Base-by-base conservation (phyloP, 35 echinoderm and acorn worm genomes). In the Ptychodera flava region DNA sequence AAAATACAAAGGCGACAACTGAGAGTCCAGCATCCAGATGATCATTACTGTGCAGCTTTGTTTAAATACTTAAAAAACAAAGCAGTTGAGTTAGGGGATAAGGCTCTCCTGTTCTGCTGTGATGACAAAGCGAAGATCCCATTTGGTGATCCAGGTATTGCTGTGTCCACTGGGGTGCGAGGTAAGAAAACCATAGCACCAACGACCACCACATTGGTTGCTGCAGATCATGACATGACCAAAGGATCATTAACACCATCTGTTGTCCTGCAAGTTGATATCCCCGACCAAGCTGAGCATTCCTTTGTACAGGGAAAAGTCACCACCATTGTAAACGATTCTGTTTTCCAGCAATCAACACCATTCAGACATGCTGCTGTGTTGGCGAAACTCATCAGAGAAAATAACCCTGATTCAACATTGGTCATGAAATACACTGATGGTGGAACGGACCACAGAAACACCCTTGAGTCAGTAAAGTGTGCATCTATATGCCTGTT, bases 221-320 rank as follows among this genome's bases (percentile, higher is more conserved):
- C 84, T 75, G 28, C 36, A 22, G 84, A 85, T 36, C 84, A 85
- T 37, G 84, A 86, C 85, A 86, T 37, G 36, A 37, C 37, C 29
- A 86, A n/a, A n/a, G n/a, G n/a, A n/a, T n/a, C n/a, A n/a, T 31
- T 88, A 0, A 81, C 35, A 52, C 78, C 87, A 27, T 88, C 87
- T 36, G 79, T 88, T 0, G 36, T 30, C 22, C 36, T 88, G 0
- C 14, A 38, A 34, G 30, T 31, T 31, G 79, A 33, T 0, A 88
- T 88, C 31, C 87, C 87, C 28, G 34, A 36, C 0, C 27, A 15
- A 14, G 22, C 31, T 36, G 79, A 81, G 1, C 31, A 88, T 30
- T 82, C 87, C 30, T 82, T 88, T 31, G 32, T 36, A 52, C 36
- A 38, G 29, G 87, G 78, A 15, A n/a, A 88, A 52, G 78, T 88